Evolutionary conservation across 2,888 invertebrate genomes (phyloP).

Genomic region (Chrysolina haemoptera): DNA sequence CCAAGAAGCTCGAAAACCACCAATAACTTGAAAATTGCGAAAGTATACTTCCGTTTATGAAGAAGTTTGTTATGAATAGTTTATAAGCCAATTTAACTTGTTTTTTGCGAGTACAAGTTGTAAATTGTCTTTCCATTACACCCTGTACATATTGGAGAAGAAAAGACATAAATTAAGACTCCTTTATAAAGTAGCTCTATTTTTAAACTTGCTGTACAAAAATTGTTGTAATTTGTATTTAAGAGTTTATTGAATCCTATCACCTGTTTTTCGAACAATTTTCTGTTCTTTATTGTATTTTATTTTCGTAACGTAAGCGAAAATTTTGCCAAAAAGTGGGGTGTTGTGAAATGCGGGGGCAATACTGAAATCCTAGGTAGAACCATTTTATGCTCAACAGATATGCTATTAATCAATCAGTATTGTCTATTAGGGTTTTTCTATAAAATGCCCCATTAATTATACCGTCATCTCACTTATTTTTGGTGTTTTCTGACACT

Average conservation of each 20-base stretch:
- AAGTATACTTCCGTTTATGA: too few species aligned
- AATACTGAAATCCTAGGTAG: conserved; percentile 22
- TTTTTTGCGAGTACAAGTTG: not conserved
- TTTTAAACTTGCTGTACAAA: conserved; percentile 39
- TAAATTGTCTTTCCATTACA: not conserved
- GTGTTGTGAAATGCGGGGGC: conserved; percentile 8
- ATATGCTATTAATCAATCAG: conserved; percentile 20
- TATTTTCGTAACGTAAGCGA: conserved; percentile 26
- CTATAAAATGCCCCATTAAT: not conserved
- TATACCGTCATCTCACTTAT: too few species aligned
- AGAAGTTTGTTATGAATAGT: too few species aligned
- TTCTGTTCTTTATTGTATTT: conserved; percentile 12
- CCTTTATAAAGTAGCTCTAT: conserved; percentile 36
- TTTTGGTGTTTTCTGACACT: too few species aligned
- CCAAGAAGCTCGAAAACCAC: too few species aligned
- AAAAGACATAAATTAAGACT: conserved; percentile 16
- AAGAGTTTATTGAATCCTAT: conserved; percentile 44
- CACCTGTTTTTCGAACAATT: conserved; percentile 40
- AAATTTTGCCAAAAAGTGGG: conserved; percentile 29
- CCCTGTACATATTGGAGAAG: conserved; percentile 22
- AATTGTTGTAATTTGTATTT: conserved; percentile 45
- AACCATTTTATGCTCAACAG: conserved; percentile 2
- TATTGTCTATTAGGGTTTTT: conserved; percentile 15
- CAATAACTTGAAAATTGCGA: too few species aligned
- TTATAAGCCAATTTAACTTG: not conserved